These are phyloP conservation scores for Squalus acanthias DNA, from an alignment of 2,797 vertebrate genomes.

Conservation along the genomic window DNA sequence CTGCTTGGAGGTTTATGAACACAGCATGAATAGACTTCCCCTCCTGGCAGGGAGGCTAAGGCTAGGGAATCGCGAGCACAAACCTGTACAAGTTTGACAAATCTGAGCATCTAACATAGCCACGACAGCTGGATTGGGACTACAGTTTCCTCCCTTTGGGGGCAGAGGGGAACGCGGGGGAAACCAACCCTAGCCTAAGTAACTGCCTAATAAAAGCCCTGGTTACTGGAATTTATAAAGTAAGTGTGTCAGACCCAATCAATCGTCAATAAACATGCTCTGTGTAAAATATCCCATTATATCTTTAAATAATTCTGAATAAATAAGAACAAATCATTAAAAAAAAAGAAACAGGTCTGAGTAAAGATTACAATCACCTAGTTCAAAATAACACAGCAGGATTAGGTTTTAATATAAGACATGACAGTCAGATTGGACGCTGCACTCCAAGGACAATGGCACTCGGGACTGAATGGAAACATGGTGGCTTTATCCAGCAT, in stretches of 20 bases:
- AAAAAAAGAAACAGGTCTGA: background rate
- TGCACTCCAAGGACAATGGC: background rate
- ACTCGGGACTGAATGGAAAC: background rate
- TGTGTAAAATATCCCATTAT: slow-evolving; percentile 27
- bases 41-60: too few relatives aligned
- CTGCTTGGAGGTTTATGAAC: background rate
- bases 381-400: background rate
- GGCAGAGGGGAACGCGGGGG: background rate
- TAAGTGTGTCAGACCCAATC: background rate
- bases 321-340: slow-evolving; percentile 28
- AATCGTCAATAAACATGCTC: background rate
- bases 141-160: background rate
- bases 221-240: background rate
- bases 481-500: background rate
- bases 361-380: background rate
- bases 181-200: background rate
- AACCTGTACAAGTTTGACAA: background rate
- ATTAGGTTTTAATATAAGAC: background rate
- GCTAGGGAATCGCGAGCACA: background rate
- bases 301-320: slow-evolving; percentile 37
- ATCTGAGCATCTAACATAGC: background rate
- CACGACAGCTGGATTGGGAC: background rate
- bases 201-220: background rate
- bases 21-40: background rate
- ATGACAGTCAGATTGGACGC: background rate